phyloP scores from a whole-genome alignment of 2,888 invertebrate species.

The Conistra vaccinii region DNA sequence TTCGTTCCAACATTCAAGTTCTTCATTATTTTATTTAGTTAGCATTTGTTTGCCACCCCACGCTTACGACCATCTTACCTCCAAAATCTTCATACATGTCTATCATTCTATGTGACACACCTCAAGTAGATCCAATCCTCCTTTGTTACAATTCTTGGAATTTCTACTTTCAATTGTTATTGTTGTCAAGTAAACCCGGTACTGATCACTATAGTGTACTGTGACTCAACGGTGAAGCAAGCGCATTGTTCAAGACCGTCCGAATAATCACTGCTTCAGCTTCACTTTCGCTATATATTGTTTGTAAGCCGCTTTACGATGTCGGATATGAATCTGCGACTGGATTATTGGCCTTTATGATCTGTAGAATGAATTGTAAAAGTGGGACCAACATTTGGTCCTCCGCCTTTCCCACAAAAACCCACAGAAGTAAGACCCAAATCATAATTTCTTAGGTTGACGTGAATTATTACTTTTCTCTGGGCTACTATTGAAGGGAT shows the following conservation, averaged over 20 bases:
- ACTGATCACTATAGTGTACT: constrained; percentile 31
- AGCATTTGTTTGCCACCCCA: neutral
- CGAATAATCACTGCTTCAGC: constrained; percentile 60
- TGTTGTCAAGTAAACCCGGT: constrained; percentile 39
- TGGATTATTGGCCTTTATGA: constrained; percentile 22
- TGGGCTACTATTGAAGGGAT: neutral
- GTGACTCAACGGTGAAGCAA: constrained; percentile 60
- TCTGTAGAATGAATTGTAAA: neutral
- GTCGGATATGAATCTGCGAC: constrained; percentile 26
- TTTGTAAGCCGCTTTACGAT: constrained; percentile 24
- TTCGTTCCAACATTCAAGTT: neutral
- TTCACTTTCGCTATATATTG: constrained; percentile 67
- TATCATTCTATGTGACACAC: constrained; percentile 3
- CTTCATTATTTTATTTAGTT: neutral
- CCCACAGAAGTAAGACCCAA: neutral
- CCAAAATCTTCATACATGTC: neutral
- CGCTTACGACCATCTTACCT: neutral
- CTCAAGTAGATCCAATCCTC: neutral
- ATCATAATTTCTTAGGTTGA: neutral
- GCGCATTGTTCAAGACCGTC: constrained; percentile 48
- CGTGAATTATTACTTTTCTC: neutral
- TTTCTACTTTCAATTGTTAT: constrained; percentile 46
- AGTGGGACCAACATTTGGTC: neutral
- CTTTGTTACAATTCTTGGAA: constrained; percentile 46
- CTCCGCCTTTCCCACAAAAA: neutral